phyloP scores from a whole-genome alignment of 1,140 invertebrate species.

The Cherax quadricarinatus region DNA sequence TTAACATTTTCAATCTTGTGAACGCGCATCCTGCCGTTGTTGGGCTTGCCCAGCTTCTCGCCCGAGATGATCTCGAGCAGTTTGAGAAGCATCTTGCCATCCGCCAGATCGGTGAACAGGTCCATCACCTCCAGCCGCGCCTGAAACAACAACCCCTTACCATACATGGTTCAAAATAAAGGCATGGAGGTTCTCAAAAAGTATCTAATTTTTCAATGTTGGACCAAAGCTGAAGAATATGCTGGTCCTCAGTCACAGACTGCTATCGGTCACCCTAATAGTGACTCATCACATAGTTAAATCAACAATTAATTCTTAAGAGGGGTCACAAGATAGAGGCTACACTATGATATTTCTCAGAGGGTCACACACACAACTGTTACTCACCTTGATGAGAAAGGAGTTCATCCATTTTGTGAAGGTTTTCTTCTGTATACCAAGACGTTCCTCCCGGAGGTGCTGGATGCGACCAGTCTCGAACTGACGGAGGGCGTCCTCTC shows the following conservation, averaged over 20 bases:
- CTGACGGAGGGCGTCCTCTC: constrained; percentile 90
- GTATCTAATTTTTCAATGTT: too few species aligned
- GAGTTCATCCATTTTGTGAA: constrained; percentile 99
- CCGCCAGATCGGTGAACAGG: constrained; percentile 96
- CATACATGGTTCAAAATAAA: neutral
- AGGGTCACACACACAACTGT: neutral
- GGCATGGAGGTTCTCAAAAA: too few species aligned
- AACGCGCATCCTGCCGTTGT: constrained; percentile 97
- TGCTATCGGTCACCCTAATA: too few species aligned
- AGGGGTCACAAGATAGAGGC: too few species aligned
- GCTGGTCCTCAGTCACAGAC: neutral
- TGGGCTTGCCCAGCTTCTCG: constrained; percentile 97
- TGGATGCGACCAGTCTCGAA: constrained; percentile 98
- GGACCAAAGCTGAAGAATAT: too few species aligned
- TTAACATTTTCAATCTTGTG: constrained; percentile 99
- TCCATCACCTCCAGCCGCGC: constrained; percentile 96
- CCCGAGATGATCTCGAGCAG: constrained; percentile 99
- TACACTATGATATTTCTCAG: too few species aligned
- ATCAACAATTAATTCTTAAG: too few species aligned
- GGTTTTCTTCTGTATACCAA: constrained; percentile 99
- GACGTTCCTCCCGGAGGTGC: constrained; percentile 96
- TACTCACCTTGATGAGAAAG: constrained; percentile 92
- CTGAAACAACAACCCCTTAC: constrained; percentile 17
- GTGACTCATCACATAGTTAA: too few species aligned
- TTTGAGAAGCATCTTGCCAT: constrained; percentile 96